Percentiles rank a stretch among this genome's conserved stretches.
phyloP scores from a whole-genome alignment of 2,113 vertebrate genomes.

The Protobothrops mucrosquamatus region DNA sequence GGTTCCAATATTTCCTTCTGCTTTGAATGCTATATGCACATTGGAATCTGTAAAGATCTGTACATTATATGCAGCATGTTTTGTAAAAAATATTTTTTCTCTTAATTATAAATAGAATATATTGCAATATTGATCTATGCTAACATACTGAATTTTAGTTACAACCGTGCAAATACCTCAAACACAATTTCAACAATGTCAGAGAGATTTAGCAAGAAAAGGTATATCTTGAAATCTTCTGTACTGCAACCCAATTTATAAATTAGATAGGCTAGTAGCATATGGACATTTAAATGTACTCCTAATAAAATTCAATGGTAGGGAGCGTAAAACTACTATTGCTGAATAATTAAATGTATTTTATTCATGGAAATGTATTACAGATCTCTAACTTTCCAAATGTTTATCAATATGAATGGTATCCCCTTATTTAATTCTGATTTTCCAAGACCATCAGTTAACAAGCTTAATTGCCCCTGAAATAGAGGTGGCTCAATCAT shows the following conservation, averaged over 20 bases:
- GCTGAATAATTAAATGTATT: constrained; percentile 29
- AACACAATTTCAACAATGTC: neutral
- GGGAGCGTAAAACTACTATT: constrained; percentile 58
- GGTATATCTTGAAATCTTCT: constrained; percentile 18
- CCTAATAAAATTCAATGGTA: constrained; percentile 46
- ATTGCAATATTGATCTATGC: neutral
- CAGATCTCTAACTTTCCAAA: neutral
- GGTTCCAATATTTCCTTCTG: neutral
- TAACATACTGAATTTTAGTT: neutral
- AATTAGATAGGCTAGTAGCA: constrained; percentile 1
- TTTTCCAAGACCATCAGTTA: neutral
- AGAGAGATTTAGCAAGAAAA: neutral
- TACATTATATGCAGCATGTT: neutral
- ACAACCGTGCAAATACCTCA: neutral
- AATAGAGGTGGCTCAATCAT: neutral
- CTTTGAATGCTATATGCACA: neutral
- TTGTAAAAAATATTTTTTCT: neutral
- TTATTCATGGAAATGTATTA: neutral
- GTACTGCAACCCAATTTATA: neutral
- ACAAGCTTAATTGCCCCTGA: neutral
- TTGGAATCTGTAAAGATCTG: neutral
- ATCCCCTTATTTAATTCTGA: neutral
- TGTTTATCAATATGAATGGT: neutral
- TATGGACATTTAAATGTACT: constrained; percentile 8
- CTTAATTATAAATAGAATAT: neutral